A percentile compares a stretch with the other conserved stretches of the same genome.
Conservation (phyloP, 2,113 vertebrate genomes). For the Siphamia tubifer region DNA sequence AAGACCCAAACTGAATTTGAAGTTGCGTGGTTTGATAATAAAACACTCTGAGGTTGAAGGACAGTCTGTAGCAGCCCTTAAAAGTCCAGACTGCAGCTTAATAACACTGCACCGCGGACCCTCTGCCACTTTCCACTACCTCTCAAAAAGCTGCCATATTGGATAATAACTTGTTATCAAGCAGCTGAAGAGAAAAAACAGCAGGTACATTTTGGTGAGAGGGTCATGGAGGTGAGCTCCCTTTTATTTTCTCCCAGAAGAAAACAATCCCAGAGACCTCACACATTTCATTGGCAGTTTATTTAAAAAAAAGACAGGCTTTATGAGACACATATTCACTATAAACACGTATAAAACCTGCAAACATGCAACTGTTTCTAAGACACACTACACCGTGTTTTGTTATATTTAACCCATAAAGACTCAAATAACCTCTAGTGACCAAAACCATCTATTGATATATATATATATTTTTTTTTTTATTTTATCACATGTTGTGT, state of each 20-base stretch:
- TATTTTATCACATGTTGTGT: too few species aligned
- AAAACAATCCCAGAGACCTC: constrained; percentile 55
- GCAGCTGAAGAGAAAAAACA: constrained; percentile 64
- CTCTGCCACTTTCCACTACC: constrained; percentile 47
- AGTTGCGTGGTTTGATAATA: constrained; percentile 35
- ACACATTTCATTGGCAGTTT: constrained; percentile 41
- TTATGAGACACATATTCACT: too few species aligned
- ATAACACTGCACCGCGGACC: constrained; percentile 50
- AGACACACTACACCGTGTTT: too few species aligned
- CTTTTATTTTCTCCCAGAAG: constrained; percentile 57
- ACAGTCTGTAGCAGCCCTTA: constrained; percentile 35
- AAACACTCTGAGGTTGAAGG: constrained; percentile 49
- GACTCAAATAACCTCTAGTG: too few species aligned
- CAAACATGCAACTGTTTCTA: too few species aligned
- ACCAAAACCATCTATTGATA: too few species aligned
- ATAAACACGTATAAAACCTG: too few species aligned
- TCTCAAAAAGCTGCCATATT: constrained; percentile 59
- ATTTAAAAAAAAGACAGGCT: too few species aligned
- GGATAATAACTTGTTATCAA: constrained; percentile 78
- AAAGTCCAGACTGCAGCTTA: constrained; percentile 53
- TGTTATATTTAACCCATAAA: too few species aligned
- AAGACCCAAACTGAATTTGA: constrained; percentile 33
- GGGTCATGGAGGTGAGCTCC: constrained; percentile 62
- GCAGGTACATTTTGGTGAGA: constrained; percentile 35
- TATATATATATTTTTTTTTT: too few species aligned